These are phyloP conservation scores for Dorcus parallelipipedus DNA, from an alignment of 2,888 invertebrate genomes.

Conservation along the genomic window DNA sequence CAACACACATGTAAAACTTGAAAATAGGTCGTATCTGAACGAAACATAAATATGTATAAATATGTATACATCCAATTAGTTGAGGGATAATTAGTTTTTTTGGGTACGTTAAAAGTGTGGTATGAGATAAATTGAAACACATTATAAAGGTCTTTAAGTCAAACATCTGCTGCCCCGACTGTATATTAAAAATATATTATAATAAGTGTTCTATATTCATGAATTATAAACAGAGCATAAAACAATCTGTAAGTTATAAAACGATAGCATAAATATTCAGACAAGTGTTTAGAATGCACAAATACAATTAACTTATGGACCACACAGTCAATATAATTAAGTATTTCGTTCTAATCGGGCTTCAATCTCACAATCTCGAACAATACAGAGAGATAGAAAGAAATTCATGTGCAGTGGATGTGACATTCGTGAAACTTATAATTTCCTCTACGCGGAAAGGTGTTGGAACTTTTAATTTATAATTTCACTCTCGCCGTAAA, in stretches of 20 bases:
- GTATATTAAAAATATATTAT: slow-evolving; percentile 23
- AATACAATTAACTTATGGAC: not conserved
- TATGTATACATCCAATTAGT: slow-evolving; percentile 19
- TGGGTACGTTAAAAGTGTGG: slow-evolving; percentile 14
- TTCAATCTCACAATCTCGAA: not conserved
- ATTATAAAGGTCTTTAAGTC: slow-evolving; percentile 10
- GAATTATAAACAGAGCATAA: slow-evolving; percentile 15
- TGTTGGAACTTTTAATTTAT: slow-evolving; percentile 25
- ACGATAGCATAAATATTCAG: slow-evolving; percentile 2
- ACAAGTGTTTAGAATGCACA: no score
- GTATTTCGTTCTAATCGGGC: not conserved
- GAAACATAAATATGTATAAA: slow-evolving; percentile 19
- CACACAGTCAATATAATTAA: not conserved
- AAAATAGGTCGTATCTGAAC: slow-evolving; percentile 3
- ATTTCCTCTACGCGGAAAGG: slow-evolving; percentile 18
- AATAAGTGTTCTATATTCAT: slow-evolving; percentile 23
- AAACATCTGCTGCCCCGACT: slow-evolving; percentile 18
- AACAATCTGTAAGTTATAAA: slow-evolving; percentile 16
- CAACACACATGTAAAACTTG: no score
- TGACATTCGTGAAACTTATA: slow-evolving; percentile 11
- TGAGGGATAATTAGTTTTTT: slow-evolving; percentile 20
- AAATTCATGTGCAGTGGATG: slow-evolving; percentile 11
- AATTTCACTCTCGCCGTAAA: slow-evolving; percentile 22
- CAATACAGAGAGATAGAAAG: not conserved
- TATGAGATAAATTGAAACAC: slow-evolving; percentile 12